Conservation (phyloP, 1,140 invertebrate species). For the Centruroides vittatus region DNA sequence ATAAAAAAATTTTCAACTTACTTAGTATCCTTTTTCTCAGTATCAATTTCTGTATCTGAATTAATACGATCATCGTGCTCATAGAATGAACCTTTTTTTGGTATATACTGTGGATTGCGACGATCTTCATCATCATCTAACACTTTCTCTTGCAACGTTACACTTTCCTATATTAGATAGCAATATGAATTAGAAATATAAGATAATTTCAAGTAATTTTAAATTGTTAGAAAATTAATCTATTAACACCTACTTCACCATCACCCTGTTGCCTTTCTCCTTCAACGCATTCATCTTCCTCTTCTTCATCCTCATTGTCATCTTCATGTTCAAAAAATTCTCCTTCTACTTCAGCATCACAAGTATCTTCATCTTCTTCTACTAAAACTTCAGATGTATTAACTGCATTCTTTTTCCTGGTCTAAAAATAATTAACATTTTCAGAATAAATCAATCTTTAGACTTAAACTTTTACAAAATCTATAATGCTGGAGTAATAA, state of each 20-base stretch:
- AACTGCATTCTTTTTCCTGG: background rate
- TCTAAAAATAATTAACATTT: background rate
- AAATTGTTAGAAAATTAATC: too few relatives aligned
- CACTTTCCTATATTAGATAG: constrained; percentile 2
- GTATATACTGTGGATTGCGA: constrained; percentile 92
- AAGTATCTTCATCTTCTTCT: constrained; percentile 17
- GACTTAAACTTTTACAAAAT: background rate
- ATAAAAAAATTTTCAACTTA: too few relatives aligned
- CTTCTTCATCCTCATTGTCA: constrained; percentile 20
- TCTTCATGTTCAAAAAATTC: constrained; percentile 16
- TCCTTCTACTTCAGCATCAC: constrained; percentile 19
- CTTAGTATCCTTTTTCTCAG: background rate
- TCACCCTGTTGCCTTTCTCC: constrained; percentile 31
- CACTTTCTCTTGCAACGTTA: constrained; percentile 23
- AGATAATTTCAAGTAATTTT: too few relatives aligned
- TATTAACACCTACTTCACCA: constrained; percentile 24
- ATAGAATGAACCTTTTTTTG: constrained; percentile 88
- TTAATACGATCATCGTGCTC: constrained; percentile 71
- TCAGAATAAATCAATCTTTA: constrained; percentile 1
- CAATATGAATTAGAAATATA: background rate
- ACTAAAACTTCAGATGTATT: background rate
- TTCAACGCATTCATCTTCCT: constrained; percentile 21
- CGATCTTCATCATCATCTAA: constrained; percentile 69
- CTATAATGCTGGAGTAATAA: background rate
- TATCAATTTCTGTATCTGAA: constrained; percentile 23